Percentiles rank a stretch among this genome's conserved stretches.
phyloP scores from a whole-genome alignment of 1,140 invertebrate genomes.

The Bombus superbus region DNA sequence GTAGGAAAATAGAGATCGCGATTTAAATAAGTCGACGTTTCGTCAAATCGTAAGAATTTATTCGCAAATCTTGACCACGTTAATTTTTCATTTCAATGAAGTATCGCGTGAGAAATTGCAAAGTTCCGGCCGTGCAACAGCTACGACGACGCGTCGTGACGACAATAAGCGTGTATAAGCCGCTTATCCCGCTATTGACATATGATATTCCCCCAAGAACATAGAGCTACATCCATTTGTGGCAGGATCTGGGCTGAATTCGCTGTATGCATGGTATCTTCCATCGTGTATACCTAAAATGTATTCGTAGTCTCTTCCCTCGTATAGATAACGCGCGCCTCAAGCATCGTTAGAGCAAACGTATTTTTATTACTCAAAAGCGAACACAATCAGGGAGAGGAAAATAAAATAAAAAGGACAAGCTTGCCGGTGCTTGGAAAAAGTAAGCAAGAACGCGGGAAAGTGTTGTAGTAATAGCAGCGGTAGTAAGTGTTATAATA shows the following conservation, averaged over 20 bases:
- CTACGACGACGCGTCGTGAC: slow-evolving; percentile 37
- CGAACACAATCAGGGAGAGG: background rate
- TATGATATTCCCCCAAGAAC: slow-evolving; percentile 58
- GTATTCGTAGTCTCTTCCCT: slow-evolving; percentile 19
- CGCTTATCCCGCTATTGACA: slow-evolving; percentile 64
- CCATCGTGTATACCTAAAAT: slow-evolving; percentile 29
- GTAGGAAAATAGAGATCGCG: too few species aligned
- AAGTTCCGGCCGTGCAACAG: slow-evolving; percentile 20
- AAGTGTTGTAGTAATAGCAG: background rate
- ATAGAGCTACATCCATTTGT: slow-evolving; percentile 57
- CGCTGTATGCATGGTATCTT: slow-evolving; percentile 22
- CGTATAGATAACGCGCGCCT: slow-evolving; percentile 36
- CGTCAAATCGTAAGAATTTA: background rate
- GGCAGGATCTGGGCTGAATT: slow-evolving; percentile 34
- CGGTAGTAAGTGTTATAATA: background rate
- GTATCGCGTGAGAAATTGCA: slow-evolving; percentile 14
- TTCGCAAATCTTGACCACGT: background rate
- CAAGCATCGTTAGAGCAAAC: slow-evolving; percentile 26
- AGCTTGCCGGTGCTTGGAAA: slow-evolving; percentile 2
- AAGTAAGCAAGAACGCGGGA: background rate
- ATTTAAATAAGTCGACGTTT: background rate
- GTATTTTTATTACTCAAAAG: slow-evolving; percentile 41
- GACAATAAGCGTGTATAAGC: slow-evolving; percentile 52
- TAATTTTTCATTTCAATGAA: slow-evolving; percentile 9
- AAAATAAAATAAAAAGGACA: background rate